Conservation (phyloP, 2,113 vertebrate genomes). For the Acinonyx jubatus region DNA sequence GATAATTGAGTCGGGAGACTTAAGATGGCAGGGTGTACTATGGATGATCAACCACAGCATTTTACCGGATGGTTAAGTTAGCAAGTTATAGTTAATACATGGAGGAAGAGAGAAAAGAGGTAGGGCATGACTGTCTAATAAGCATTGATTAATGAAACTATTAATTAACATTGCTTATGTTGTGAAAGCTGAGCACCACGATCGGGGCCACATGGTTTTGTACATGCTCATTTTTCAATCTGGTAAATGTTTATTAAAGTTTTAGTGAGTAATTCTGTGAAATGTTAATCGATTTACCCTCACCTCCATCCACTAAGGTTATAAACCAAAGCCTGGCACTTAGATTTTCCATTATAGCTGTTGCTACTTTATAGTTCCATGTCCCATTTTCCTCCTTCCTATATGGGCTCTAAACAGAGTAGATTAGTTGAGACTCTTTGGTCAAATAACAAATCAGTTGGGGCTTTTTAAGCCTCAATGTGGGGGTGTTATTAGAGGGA, state of each 20-base stretch:
- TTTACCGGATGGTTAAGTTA: not conserved
- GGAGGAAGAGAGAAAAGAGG: not conserved
- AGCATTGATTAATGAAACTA: not conserved
- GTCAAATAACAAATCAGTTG: not conserved
- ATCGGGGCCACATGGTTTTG: not conserved
- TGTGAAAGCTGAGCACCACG: not conserved
- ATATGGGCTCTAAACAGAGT: not conserved
- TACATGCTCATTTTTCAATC: not conserved
- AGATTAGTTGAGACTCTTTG: not conserved
- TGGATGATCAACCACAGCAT: not conserved
- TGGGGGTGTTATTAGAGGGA: not conserved
- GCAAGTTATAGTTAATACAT: not conserved
- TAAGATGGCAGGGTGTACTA: not conserved
- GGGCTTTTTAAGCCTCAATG: slow-evolving; percentile 1
- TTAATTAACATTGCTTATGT: not conserved
- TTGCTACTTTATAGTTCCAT: not conserved
- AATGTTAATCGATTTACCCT: not conserved
- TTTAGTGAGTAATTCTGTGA: slow-evolving; percentile 15
- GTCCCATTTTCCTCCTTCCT: not conserved
- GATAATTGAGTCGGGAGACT: not conserved
- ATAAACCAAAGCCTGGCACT: not conserved
- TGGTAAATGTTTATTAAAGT: not conserved
- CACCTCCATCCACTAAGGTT: not conserved
- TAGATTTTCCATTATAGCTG: not conserved
- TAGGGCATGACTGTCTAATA: not conserved